These are phyloP conservation scores for Hippocampus zosterae DNA, from an alignment of 2,113 vertebrate genomes.

Conservation along the genomic window DNA sequence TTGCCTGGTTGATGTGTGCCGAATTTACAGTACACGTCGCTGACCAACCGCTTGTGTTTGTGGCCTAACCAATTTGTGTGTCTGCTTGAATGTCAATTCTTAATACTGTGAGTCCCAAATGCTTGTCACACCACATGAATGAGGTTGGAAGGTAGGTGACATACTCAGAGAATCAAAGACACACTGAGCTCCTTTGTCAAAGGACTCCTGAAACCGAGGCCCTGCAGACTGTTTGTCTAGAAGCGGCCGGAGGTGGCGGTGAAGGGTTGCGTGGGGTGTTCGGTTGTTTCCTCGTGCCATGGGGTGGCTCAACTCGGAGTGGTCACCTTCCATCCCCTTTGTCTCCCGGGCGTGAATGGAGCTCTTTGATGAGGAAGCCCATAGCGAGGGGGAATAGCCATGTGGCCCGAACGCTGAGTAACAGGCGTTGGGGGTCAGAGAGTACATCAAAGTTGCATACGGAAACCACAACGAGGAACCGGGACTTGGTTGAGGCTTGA, in stretches of 20 bases:
- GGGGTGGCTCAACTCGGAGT: conserved; percentile 53
- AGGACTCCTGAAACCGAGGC: conserved; percentile 46
- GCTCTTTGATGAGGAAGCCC: conserved; percentile 66
- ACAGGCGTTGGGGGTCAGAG: conserved; percentile 9
- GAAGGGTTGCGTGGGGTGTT: conserved; percentile 12
- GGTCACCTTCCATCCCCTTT: conserved; percentile 71
- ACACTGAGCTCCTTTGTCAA: conserved; percentile 62
- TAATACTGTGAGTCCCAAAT: conserved; percentile 6
- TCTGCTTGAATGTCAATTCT: conserved; percentile 13
- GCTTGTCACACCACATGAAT: conserved; percentile 36
- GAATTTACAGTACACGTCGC: background rate
- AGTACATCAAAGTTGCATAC: conserved; percentile 17
- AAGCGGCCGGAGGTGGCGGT: background rate
- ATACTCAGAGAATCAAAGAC: conserved; percentile 33
- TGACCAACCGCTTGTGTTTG: background rate
- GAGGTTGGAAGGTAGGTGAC: conserved; percentile 30
- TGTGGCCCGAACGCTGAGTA: conserved; percentile 32
- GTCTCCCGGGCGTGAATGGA: conserved; percentile 65
- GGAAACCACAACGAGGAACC: conserved; percentile 20
- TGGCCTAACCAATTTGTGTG: conserved; percentile 9
- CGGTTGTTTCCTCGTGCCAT: conserved; percentile 36
- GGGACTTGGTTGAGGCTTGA: background rate
- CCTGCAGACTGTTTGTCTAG: conserved; percentile 35
- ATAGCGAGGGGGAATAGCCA: conserved; percentile 45
- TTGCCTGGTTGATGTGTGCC: conserved; percentile 16